Conservation (phyloP, 2,797 vertebrate genomes). For the Balearica regulorum region DNA sequence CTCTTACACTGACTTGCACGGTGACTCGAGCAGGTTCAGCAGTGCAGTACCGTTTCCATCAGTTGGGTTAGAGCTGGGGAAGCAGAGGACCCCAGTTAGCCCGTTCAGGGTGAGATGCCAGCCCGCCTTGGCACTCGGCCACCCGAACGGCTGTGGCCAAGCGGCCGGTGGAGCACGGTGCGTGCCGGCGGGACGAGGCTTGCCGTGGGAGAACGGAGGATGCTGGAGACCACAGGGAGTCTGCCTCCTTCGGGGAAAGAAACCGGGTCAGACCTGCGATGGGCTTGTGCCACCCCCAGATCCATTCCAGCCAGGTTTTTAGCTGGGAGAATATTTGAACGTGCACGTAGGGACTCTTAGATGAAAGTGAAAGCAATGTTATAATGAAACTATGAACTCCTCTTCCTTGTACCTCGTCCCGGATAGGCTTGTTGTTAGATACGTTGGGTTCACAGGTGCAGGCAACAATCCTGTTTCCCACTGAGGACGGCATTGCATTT, state of each 20-base stretch:
- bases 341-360: not conserved
- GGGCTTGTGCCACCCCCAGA: too few relatives aligned
- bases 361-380: not conserved
- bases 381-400: not conserved
- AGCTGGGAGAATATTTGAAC: not conserved
- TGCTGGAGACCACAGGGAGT: not conserved
- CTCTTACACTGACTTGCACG: not conserved
- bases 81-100: not conserved
- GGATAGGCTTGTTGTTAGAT: too few relatives aligned
- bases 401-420: not conserved
- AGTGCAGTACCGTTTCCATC: rapidly evolving
- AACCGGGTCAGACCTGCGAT: too few relatives aligned
- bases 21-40: too few relatives aligned
- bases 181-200: not conserved
- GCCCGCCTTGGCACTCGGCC: not conserved
- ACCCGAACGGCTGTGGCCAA: rapidly evolving
- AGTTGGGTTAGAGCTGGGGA: not conserved
- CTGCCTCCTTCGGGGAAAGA: not conserved
- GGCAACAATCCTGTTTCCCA: not conserved
- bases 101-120: not conserved
- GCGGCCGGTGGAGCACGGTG: not conserved
- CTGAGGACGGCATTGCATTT: not conserved
- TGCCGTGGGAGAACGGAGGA: not conserved
- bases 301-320: not conserved
- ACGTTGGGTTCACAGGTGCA: not conserved